Evolutionary conservation across 2,888 invertebrate species (phyloP).

Genomic region (Ormyrus thymus): DNA sequence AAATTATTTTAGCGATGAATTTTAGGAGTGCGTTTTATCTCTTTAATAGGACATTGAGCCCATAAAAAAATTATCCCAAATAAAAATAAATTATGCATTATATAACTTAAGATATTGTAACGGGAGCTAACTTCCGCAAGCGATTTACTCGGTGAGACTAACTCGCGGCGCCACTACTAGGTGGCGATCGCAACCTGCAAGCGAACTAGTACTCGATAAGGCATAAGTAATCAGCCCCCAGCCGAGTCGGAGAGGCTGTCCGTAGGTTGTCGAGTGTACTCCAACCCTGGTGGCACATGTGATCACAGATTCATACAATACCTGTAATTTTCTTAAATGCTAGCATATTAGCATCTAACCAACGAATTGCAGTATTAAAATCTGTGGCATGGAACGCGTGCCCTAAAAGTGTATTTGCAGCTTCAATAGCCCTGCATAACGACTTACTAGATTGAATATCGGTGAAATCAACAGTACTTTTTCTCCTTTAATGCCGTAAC

Average conservation of each 20-base stretch:
- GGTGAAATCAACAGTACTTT: not conserved
- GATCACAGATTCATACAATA: no score
- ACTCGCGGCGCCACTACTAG: no score
- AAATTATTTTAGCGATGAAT: not conserved
- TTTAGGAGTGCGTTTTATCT: not conserved
- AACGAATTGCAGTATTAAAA: not conserved
- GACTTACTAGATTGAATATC: not conserved
- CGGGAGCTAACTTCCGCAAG: no score
- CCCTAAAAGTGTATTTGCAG: not conserved
- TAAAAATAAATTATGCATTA: slow-evolving; percentile 17
- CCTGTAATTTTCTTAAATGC: no score
- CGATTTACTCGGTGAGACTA: no score
- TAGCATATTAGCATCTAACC: not conserved
- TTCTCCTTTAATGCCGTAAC: slow-evolving; percentile 13
- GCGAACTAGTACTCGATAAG: no score
- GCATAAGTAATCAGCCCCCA: no score
- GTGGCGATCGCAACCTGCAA: no score
- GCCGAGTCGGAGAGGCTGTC: no score
- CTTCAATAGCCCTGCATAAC: slow-evolving; percentile 4
- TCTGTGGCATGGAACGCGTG: not conserved
- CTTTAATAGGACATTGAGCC: not conserved
- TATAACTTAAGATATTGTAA: slow-evolving; percentile 12
- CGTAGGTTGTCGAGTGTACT: no score
- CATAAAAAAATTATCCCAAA: slow-evolving; percentile 1
- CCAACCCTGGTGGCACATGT: no score